A percentile compares a stretch with the other conserved stretches of the same genome.
Evolutionary conservation across 2,113 vertebrate species (phyloP).

Genomic region (Xenopus tropicalis): UCB_Xtro_10.0 CM004446.2:8414501-8415000

Average conservation of each 20-base stretch:
- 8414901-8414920: not conserved
- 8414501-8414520: not conserved
- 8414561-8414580: not conserved
- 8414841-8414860: too few relatives aligned
- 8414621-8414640: not conserved
- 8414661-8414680: constrained; percentile 3
- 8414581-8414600: not conserved
- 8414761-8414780: constrained; percentile 4
- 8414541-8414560: too few relatives aligned
- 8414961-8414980: too few relatives aligned
- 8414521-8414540: too few relatives aligned
- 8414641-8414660: not conserved
- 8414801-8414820: not conserved
- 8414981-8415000: too few relatives aligned
- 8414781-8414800: not conserved
- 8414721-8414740: not conserved
- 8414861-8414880: too few relatives aligned
- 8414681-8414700: constrained; percentile 4
- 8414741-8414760: not conserved
- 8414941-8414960: too few relatives aligned
- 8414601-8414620: not conserved
- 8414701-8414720: not conserved
- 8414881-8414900: too few relatives aligned
- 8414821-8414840: not conserved
- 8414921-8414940: too few relatives aligned